Conservation (phyloP, 2,888 invertebrate species). For the Phlogophora meticulosa region DNA sequence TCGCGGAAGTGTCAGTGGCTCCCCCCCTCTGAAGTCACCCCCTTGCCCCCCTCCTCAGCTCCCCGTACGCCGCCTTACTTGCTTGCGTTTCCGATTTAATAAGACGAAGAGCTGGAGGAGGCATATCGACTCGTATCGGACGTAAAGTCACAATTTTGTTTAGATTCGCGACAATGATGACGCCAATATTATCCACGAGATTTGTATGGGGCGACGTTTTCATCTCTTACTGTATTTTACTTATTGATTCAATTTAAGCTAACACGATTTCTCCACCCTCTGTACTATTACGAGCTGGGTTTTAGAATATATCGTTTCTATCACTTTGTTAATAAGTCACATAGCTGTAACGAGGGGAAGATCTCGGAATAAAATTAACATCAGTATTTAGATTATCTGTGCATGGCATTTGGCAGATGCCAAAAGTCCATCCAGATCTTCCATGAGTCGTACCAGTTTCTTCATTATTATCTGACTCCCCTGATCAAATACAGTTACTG, state of each 20-base stretch:
- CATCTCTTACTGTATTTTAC: not conserved
- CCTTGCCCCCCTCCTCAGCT: slow-evolving; percentile 2
- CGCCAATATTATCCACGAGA: not conserved
- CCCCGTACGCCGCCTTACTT: slow-evolving; percentile 49
- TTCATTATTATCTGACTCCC: too few relatives aligned
- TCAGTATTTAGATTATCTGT: not conserved
- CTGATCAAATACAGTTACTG: not conserved
- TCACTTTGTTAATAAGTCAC: too few relatives aligned
- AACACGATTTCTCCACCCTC: not conserved
- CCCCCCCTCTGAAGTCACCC: slow-evolving; percentile 32
- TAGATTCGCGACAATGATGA: slow-evolving; percentile 34
- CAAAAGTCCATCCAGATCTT: not conserved
- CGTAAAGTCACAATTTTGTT: slow-evolving; percentile 49
- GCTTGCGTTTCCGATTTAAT: slow-evolving; percentile 69
- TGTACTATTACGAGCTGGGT: not conserved
- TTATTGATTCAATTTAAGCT: not conserved
- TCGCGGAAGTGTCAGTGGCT: slow-evolving; percentile 67
- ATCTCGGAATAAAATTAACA: not conserved
- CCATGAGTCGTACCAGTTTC: not conserved
- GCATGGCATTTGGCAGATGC: not conserved
- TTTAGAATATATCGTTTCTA: not conserved
- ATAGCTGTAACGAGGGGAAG: too few relatives aligned
- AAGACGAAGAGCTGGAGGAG: slow-evolving; percentile 56
- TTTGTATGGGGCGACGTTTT: slow-evolving; percentile 17
- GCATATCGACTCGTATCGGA: slow-evolving; percentile 58